A percentile compares a stretch with the other conserved stretches of the same genome.
Evolutionary conservation across 2,113 vertebrate species (phyloP).

Genomic region (Coptodon bakossiorum): DNA sequence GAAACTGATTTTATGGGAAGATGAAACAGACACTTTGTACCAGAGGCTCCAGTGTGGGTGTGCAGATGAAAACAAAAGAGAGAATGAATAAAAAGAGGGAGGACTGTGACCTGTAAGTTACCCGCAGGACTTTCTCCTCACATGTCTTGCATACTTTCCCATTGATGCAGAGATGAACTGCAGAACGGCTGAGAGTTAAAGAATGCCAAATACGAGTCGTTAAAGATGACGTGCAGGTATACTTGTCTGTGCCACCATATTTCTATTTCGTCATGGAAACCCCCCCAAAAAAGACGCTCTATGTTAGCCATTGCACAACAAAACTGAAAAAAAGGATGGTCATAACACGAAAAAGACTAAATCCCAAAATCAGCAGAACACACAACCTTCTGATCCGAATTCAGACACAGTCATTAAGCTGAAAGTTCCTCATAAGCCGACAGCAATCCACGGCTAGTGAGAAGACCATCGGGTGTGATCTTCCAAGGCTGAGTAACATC

Average conservation of each 20-base stretch:
- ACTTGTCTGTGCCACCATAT: neutral
- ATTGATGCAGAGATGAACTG: neutral
- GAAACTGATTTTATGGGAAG: conserved; percentile 13
- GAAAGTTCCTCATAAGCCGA: neutral
- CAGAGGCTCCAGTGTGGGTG: neutral
- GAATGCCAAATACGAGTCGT: neutral
- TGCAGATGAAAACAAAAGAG: neutral
- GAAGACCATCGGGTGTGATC: neutral
- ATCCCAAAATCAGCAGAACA: neutral
- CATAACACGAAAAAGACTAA: neutral
- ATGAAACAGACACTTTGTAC: conserved; percentile 5
- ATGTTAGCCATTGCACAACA: neutral
- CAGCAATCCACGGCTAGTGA: neutral
- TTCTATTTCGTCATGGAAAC: neutral
- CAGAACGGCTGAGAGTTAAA: neutral
- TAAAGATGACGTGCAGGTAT: neutral
- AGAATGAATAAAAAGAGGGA: neutral
- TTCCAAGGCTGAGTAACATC: neutral
- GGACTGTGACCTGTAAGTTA: neutral
- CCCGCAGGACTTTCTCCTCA: neutral
- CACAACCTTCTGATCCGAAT: neutral
- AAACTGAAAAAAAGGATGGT: neutral
- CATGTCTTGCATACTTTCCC: neutral
- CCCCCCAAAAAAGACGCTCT: accelerated
- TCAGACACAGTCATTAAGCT: neutral